phyloP scores from a whole-genome alignment of 2,113 vertebrate species.

The Nematolebias whitei region DNA sequence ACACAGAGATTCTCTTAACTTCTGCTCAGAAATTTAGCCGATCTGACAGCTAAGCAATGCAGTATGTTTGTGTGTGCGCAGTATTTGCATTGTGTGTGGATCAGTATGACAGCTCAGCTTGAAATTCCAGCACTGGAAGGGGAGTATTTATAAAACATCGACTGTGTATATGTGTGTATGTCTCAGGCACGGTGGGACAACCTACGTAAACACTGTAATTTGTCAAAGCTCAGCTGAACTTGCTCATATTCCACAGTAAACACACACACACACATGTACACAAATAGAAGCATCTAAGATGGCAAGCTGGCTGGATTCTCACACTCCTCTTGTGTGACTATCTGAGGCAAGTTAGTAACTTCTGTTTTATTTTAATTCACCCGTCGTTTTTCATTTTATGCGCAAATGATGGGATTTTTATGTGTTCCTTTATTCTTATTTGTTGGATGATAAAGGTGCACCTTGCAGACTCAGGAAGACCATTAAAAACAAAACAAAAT shows the following conservation, averaged over 20 bases:
- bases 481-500: too few relatives aligned
- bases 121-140: slow-evolving; percentile 6
- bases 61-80: neutral
- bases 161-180: neutral
- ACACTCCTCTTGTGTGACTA: neutral
- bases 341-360: slow-evolving; percentile 1
- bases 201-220: slow-evolving; percentile 38
- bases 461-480: too few relatives aligned
- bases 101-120: slow-evolving; percentile 21
- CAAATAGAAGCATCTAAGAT: neutral
- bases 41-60: neutral
- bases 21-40: neutral
- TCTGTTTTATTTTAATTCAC: neutral
- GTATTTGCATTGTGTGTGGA: neutral
- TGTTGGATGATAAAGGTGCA: too few relatives aligned
- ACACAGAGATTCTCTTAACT: neutral
- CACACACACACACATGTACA: neutral
- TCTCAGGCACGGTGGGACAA: slow-evolving; percentile 4
- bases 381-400: neutral
- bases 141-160: neutral
- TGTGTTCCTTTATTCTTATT: too few relatives aligned
- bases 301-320: slow-evolving; percentile 4
- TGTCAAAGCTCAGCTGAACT: slow-evolving; percentile 29
- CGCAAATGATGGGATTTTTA: too few relatives aligned
- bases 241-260: slow-evolving; percentile 5